Evolutionary conservation across 2,888 invertebrate species (phyloP), one percentile per base, ranked within the genome.

Genomic region (Zygaena filipendulae): DNA sequence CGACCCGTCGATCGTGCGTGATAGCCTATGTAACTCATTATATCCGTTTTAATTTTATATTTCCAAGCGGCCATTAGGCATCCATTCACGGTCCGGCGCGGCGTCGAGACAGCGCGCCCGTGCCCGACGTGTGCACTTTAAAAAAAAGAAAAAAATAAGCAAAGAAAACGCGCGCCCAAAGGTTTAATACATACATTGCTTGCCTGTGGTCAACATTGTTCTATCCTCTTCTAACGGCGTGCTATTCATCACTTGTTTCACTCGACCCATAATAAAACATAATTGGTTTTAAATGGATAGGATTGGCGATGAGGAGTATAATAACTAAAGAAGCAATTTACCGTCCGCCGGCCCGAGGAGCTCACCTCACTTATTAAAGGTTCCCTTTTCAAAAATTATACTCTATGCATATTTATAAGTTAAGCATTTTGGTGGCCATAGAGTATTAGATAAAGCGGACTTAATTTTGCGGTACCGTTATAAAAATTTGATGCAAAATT

Each of bases 241-340:
- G 33, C 32, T 21, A 32, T 18, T 30, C 20, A 31, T 47, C 26
- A 45, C 27, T 47, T 44, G 24, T 68, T 63, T 50, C 58, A 43
- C 41, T 68, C 64, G 43, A 39, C 42, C 59, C 49, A 49, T 74
- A 71, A 74, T 74, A 72, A 72, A 75, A 67, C 68, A 63, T 74
- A 77, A 79, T 79, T 74, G 72, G 61, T 74, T 77, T 74, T 68
- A 75, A 77, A 74, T 69, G 75, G 54, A 66, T 66, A 67, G 70
- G 72, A 77, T 79, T 77, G 75, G 75, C 64, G 64, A 64, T 63
- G 57, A 58, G 45, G 45, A 52, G 50, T 55, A 55, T 61, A 59
- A 61, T 61, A 59, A 56, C 48, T 52, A 40, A 56, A 55, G 56
- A 52, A 55, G 61, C 57, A 70, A 71, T 70, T 69, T 70, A 61